Base-by-base conservation (phyloP, 53 echinoderm and acorn worm species). In the Echinarachnius parma region DNA sequence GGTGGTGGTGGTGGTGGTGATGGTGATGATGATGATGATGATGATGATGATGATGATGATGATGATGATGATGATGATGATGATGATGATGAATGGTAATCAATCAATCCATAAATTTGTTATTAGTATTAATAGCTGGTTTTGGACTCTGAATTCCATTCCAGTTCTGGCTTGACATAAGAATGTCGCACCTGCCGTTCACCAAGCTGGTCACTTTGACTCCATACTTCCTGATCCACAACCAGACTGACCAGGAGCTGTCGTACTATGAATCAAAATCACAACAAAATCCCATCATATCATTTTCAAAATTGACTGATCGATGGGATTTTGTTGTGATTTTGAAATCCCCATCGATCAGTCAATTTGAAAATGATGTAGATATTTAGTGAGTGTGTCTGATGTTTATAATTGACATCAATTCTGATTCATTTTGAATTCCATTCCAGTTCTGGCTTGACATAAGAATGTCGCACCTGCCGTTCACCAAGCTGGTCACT, bases 181-280 rank as follows among this genome's bases (percentile, higher is more conserved):
- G 76, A 28, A 37, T 96, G 82, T 91, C 96, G 11, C 78, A 91
- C 57, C 82, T 96, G 18, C 79, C 96, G 0, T 79, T 96, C 46
- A 96, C 96, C 77, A 96, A 96, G 96, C 91, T 96, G 32, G 88
- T 96, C 22, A 96, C 96, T 24, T 57, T 96, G 59, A 96, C 87
- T 16, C 96, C 96, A 0, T 96, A 96, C 80, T 91, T 91, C 78
- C 79, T 96, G 44, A 82, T 96, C 36, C 82, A 80, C 53, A 96
- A 96, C 62, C 81, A 91, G 61, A 85, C 96, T 30, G 85, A 88
- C 39, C 85, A 78, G 31, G 77, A 66, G 8, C 80, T 81, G 10
- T 85, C 86, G 2, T 98, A 91, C 28, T n/a, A n/a, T n/a, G n/a
- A n/a, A n/a, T n/a, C n/a, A n/a, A n/a, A n/a, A n/a, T n/a, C n/a